phyloP scores from a whole-genome alignment of 2,113 vertebrate species.

The Chionomys nivalis region DNA sequence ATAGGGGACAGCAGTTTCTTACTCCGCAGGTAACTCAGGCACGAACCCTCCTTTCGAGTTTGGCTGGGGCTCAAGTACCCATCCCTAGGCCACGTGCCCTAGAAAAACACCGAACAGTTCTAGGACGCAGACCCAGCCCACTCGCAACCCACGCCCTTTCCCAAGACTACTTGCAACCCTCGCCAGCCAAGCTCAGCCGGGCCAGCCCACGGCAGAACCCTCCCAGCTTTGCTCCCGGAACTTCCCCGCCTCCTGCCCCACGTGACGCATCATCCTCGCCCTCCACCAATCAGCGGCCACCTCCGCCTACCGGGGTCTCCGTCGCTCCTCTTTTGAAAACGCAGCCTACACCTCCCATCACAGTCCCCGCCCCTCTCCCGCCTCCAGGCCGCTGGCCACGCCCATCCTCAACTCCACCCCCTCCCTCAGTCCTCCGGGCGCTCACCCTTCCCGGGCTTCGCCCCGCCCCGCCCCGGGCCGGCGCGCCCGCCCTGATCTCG shows the following conservation, averaged over 20 bases:
- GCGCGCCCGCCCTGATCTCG: conserved; percentile 38
- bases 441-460: conserved; percentile 21
- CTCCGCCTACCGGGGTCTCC: not conserved
- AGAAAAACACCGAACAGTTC: conserved; percentile 72
- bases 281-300: conserved; percentile 73
- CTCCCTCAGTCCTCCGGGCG: not conserved
- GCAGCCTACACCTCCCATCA: not conserved
- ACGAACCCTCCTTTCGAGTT: conserved; percentile 43
- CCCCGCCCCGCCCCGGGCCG: not conserved
- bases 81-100: conserved; percentile 53
- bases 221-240: accelerated
- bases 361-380: not conserved
- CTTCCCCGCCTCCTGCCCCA: not conserved
- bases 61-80: conserved; percentile 34
- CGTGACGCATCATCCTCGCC: not conserved
- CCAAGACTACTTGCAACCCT: not conserved
- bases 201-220: not conserved
- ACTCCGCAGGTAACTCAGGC: conserved; percentile 19
- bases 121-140: not conserved
- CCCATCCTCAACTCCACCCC: not conserved
- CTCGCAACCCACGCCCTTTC: not conserved
- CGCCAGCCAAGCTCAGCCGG: accelerated
- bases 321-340: conserved; percentile 54
- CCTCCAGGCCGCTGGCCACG: not conserved
- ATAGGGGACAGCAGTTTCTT: not conserved